These are phyloP conservation scores for Listrodromus nycthemerus DNA, from an alignment of 2,888 invertebrate genomes.

Conservation along the genomic window DNA sequence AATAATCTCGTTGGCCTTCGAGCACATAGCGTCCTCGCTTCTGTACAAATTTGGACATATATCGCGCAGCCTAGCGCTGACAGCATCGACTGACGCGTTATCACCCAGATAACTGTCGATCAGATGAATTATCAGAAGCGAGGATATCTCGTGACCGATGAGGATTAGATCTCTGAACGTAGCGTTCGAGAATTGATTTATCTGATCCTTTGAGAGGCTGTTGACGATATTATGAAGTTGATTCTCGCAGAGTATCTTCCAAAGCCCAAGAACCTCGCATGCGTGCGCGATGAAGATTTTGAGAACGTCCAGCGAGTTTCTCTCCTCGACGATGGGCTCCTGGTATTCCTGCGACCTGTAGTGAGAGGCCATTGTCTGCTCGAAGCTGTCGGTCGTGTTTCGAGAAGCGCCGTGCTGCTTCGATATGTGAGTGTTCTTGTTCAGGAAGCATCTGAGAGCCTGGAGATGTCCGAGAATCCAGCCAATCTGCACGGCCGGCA, in stretches of 20 bases:
- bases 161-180: constrained; percentile 91
- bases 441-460: constrained; percentile 91
- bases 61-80: constrained; percentile 94
- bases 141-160: constrained; percentile 91
- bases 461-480: constrained; percentile 91
- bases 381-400: constrained; percentile 78
- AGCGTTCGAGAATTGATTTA: constrained; percentile 86
- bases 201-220: constrained; percentile 88
- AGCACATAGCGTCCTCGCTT: constrained; percentile 97
- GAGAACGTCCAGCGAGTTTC: constrained; percentile 91
- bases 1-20: constrained; percentile 96
- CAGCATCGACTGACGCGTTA: constrained; percentile 96
- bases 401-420: constrained; percentile 78
- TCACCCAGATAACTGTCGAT: constrained; percentile 97
- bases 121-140: constrained; percentile 92
- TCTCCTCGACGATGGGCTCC: constrained; percentile 87
- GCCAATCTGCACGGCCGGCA: constrained; percentile 78
- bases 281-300: constrained; percentile 91
- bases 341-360: constrained; percentile 71
- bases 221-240: constrained; percentile 93
- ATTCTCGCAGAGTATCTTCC: constrained; percentile 97
- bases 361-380: constrained; percentile 76
- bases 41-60: constrained; percentile 97
- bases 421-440: constrained; percentile 87
- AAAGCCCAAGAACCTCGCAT: constrained; percentile 95